Conservation (phyloP, 2,113 vertebrate species). For the Tinamus guttatus region DNA sequence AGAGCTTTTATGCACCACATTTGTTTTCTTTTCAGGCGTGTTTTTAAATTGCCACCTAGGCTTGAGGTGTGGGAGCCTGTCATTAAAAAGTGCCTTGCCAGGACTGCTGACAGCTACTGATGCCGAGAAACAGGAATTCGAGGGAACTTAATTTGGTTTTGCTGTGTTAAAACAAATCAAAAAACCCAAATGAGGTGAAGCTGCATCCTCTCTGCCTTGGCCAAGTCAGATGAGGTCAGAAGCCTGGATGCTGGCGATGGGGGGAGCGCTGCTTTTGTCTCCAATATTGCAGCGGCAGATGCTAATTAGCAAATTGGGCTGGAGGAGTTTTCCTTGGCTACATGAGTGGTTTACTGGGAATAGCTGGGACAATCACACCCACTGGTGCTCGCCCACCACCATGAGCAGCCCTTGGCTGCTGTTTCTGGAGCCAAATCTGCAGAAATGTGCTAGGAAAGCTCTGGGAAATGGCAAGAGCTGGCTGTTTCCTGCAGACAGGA, state of each 20-base stretch:
- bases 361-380: fast-evolving
- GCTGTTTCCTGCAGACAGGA: neutral
- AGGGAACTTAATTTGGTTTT: neutral
- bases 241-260: neutral
- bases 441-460: neutral
- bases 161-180: neutral
- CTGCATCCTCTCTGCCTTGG: neutral
- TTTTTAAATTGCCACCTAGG: neutral
- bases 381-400: fast-evolving
- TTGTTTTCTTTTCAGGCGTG: neutral
- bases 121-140: neutral
- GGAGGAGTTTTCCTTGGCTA: neutral
- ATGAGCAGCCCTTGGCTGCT: neutral
- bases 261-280: neutral
- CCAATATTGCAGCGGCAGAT: neutral
- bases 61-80: neutral
- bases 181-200: neutral
- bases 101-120: neutral
- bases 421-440: neutral
- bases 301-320: conserved; percentile 31
- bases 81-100: neutral
- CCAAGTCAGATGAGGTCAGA: neutral
- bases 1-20: neutral
- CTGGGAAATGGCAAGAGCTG: neutral
- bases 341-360: conserved; percentile 26